These are phyloP conservation scores for Melieria omissa DNA, from an alignment of 2,888 invertebrate species.

Conservation along the genomic window DNA sequence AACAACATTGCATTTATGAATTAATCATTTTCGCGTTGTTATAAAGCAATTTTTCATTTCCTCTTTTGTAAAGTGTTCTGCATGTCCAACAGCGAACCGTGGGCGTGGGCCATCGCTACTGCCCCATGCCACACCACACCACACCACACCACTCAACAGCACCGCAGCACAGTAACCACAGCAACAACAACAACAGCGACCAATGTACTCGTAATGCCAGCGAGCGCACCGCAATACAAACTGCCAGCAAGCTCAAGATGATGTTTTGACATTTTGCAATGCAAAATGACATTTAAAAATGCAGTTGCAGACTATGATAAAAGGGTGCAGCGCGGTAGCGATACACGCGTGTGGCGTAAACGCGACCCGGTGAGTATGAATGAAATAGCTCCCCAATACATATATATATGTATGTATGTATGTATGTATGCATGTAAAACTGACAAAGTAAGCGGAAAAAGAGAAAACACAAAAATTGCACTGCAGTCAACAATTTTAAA, in stretches of 20 bases:
- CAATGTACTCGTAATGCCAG: neutral
- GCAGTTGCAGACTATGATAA: neutral
- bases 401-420: conserved; percentile 5
- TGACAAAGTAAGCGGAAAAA: neutral
- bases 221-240: conserved; percentile 10
- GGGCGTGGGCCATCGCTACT: conserved; percentile 17
- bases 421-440: neutral
- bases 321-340: neutral
- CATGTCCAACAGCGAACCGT: conserved; percentile 1
- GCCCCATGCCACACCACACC: neutral
- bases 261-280: conserved; percentile 20
- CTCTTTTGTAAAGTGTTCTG: conserved; percentile 5
- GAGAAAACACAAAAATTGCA: too few relatives aligned
- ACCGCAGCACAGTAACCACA: neutral
- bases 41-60: conserved; percentile 30
- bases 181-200: neutral
- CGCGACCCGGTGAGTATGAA: too few relatives aligned
- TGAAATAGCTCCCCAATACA: too few relatives aligned
- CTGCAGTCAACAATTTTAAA: too few relatives aligned
- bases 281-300: conserved; percentile 21
- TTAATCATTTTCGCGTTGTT: conserved; percentile 29
- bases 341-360: neutral
- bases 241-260: conserved; percentile 14
- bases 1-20: conserved; percentile 29
- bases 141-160: neutral